Evolutionary conservation across 2,888 invertebrate genomes (phyloP), one percentile per base, ranked within the genome.

Genomic region (Diarsia mendica): DNA sequence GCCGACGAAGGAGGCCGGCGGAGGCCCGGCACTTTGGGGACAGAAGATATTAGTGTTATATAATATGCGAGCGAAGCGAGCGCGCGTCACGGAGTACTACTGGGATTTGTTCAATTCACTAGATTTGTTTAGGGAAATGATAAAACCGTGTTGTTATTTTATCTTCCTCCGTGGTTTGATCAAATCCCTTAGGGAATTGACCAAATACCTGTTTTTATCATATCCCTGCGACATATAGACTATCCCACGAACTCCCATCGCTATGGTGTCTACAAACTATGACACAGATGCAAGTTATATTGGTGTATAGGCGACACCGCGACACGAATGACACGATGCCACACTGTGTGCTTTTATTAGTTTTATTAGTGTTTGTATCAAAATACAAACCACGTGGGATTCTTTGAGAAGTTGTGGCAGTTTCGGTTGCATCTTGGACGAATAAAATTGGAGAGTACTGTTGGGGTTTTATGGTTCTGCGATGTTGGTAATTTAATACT

Each of bases 241-340:
- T 49, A 51, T 83, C 75, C 79, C 72, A 13, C 13, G 9, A 53
- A 73, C 51, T 11, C 18, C 4, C 6, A 5, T 10, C 2, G 9
- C 3, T 28, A 78, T 84, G 84, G 88, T 75, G 55, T 67, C 23
- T n/a, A 28, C 13, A 79, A 64, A 8, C 64, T 69, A 74, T 86
- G 87, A 82, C 87, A 87, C 82, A 85, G 72, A 87, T 85, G 79
- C 77, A 80, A 61, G 75, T 65, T 86, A 83, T 82, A 82, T 74
- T 39, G 18, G 10, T 61, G 71, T 75, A 79, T 72, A 72, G 0
- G 63, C 44, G 44, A 63, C 44, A 44, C 53, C 23, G 66, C 67
- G 72, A 68, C 58, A 44, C 76, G 66, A 72, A 64, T 65, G 72
- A 68, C 58, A 44, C 76, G 66, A 72, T 70, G 66, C 69, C 77